phyloP scores from a whole-genome alignment of 2,797 vertebrate species.

The Sebastes taczanowskii region DNA sequence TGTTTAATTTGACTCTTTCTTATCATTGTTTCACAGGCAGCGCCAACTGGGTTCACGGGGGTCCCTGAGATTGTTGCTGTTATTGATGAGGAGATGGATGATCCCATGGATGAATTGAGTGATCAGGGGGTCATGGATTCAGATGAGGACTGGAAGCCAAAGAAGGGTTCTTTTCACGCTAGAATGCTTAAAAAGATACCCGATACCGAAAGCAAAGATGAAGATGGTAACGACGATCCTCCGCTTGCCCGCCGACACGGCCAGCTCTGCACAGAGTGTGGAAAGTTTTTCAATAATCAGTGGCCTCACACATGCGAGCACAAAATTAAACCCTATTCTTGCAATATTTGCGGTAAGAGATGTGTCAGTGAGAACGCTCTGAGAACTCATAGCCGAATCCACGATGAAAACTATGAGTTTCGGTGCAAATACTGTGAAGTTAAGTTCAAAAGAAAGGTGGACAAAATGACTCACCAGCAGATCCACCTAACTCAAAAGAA shows the following conservation, averaged over 20 bases:
- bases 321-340: slow-evolving; percentile 46
- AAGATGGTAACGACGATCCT: background rate
- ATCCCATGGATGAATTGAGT: background rate
- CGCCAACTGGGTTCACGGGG: background rate
- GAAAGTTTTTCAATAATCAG: slow-evolving; percentile 20
- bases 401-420: slow-evolving; percentile 37
- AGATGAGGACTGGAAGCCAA: slow-evolving; percentile 27
- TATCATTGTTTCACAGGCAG: slow-evolving; percentile 2
- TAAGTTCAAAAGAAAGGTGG: slow-evolving; percentile 45
- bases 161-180: background rate
- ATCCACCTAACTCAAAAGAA: slow-evolving; percentile 9
- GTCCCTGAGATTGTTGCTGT: slow-evolving; percentile 1
- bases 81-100: slow-evolving; percentile 6
- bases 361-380: slow-evolving; percentile 29
- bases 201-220: background rate
- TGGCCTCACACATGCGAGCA: slow-evolving; percentile 49
- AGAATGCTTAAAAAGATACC: background rate
- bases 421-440: slow-evolving; percentile 43
- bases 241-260: background rate
- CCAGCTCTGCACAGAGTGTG: slow-evolving; percentile 60
- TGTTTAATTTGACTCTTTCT: background rate
- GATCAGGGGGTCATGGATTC: slow-evolving; percentile 13
- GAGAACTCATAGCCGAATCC: slow-evolving; percentile 39
- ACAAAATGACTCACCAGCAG: slow-evolving; percentile 46
- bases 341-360: slow-evolving; percentile 60